phyloP scores from a whole-genome alignment of 2,113 vertebrate genomes.

The Neomonachus schauinslandi region DNA sequence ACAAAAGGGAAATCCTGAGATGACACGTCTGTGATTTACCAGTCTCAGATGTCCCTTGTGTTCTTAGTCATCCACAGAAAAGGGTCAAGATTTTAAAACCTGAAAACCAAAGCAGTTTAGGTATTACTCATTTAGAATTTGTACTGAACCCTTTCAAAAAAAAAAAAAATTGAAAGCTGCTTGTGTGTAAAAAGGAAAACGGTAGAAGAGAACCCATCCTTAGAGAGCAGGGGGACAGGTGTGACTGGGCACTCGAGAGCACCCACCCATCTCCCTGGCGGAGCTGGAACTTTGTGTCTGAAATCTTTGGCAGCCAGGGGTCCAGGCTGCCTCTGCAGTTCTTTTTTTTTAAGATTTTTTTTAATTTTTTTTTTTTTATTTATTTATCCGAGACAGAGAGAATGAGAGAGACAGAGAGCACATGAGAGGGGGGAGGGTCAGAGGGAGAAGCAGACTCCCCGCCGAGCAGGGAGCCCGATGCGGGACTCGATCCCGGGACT shows the following conservation, averaged over 20 bases:
- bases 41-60: neutral
- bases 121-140: slow-evolving; percentile 10
- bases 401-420: no score
- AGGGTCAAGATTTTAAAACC: slow-evolving; percentile 29
- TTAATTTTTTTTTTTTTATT: no score
- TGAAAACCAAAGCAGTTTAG: slow-evolving; percentile 65
- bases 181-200: neutral
- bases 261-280: neutral
- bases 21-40: slow-evolving; percentile 70
- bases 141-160: neutral
- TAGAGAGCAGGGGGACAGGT: neutral
- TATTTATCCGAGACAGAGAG: no score
- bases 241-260: neutral
- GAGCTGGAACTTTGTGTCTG: neutral
- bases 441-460: no score
- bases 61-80: neutral
- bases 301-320: neutral
- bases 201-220: neutral
- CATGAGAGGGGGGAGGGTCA: no score
- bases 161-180: neutral
- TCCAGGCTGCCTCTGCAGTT: neutral
- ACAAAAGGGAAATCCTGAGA: slow-evolving; percentile 69
- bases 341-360: no score
- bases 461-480: no score
- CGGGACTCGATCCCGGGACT: no score